Evolutionary conservation across 2,113 vertebrate species (phyloP), one percentile per base, ranked within the genome.

Genomic region (Podarcis raffonei): DNA sequence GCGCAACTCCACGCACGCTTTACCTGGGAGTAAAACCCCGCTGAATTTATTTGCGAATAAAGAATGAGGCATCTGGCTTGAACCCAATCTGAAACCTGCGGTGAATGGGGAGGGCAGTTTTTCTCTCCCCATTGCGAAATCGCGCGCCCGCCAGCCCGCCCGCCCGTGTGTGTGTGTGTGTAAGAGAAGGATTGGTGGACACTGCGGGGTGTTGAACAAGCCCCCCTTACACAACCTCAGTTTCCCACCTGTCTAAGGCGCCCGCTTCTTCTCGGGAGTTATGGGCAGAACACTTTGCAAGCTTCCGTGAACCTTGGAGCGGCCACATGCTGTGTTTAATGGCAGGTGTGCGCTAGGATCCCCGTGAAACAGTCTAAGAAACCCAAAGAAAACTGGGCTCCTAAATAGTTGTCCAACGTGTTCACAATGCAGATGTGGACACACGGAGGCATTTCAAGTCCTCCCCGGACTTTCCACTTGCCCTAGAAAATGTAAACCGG

Each of bases 221-320:
- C 27, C 82, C 9, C 15, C 15, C 23, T 8, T 18, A 5, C 30
- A 3, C 39, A 1, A 57, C 16, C 32, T 77, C 25, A 42, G 8
- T 66, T 85, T 39, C 84, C 72, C 32, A 1, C 6, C 7, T 66
- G 57, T 59, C 59, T 32, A 5, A 68, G 7, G 48, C 48, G 9
- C 48, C 11, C 9, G 27, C 22, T 39, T 4, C n/a, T 12, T 25
- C 23, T n/a, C 53, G 18, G 18, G 35, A 48, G 18, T 42, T 35
- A 2, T 4, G 12, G 18, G 12, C 13, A 22, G 66, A 23, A 25
- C n/a, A 1, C 2, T 1, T 6, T 9, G 1, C 32, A 30, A 1
- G 48, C 1, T 23, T 69, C 27, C 16, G 20, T 13, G 32, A 13
- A 6, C 62, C 12, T 13, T 15, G 11, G 32, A 11, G 18, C 18